These are phyloP conservation scores for Eidolon helvum DNA, from an alignment of 2,113 vertebrate genomes.

Conservation along the genomic window DNA sequence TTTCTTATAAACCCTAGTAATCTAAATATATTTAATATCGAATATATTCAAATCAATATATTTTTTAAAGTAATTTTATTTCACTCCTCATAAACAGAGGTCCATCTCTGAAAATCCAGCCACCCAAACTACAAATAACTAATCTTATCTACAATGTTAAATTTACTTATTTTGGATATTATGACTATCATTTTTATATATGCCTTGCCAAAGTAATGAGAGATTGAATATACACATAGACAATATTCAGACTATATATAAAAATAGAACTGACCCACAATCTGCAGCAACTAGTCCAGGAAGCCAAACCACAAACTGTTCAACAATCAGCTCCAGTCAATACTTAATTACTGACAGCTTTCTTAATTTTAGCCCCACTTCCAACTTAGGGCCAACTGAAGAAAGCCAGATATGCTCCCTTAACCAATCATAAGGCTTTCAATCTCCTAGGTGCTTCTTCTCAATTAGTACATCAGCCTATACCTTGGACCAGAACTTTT, in stretches of 20 bases:
- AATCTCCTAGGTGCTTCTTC: neutral
- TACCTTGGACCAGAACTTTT: neutral
- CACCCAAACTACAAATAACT: neutral
- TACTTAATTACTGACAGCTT: neutral
- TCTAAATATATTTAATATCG: neutral
- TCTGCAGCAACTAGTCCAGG: neutral
- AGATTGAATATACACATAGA: neutral
- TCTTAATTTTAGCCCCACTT: neutral
- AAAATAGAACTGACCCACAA: neutral
- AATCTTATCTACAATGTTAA: neutral
- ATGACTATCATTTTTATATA: neutral
- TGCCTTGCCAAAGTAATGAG: neutral
- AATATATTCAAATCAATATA: neutral
- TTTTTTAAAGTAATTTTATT: neutral
- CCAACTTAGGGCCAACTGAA: neutral
- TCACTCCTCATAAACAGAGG: neutral
- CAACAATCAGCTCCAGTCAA: rapidly evolving
- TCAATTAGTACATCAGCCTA: neutral
- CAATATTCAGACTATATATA: neutral
- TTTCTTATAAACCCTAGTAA: neutral
- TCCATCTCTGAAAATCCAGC: neutral
- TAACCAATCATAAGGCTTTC: neutral
- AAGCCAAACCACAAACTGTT: neutral
- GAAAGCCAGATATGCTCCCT: neutral
- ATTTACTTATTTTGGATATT: neutral